Evolutionary conservation across 1,140 invertebrate genomes (phyloP), one percentile per base, ranked within the genome.

Genomic region (Sinella curviseta): DNA sequence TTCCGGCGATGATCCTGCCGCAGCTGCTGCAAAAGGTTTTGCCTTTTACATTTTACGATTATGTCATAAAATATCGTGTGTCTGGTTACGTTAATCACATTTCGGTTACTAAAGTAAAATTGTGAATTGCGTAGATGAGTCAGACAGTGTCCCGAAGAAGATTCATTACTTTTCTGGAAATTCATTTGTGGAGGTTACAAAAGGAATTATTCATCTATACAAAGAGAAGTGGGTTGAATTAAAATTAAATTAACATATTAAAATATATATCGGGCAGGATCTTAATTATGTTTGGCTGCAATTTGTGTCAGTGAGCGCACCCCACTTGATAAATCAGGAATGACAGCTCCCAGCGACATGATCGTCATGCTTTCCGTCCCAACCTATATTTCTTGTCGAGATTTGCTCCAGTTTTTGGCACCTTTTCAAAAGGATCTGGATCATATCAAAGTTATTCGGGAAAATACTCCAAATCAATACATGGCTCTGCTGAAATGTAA

Each of bases 191-290:
- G 98, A 99, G 90, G 92, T 96, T 35, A 97, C 95, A 0, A 97
- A 97, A 87, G 98, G 98, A 67, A 93, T 99, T 70, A 88, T 99
- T 30, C 97, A 99, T 90, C 88, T 99, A 0, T 98, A 97, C 86
- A 98, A 98, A 87, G 96, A 98, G 88, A 96, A 97, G 93, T 94
- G 88, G 87, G 89, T 60, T 60, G 14, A 48, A 77, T 39, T 67
- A 67, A 65, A 85, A 60, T 39, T 81, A 20, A 8, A 3, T 4
- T 26, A 26, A n/a, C 57, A 26, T 60, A 14, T 60, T 12, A 60
- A 48, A 48, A n/a, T 8, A 48, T 17, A 17, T 8, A 48, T 4
- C 39, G 39, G 17, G 17, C 39, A 48, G 39, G 39, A 17, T 48
- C 17, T 48, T 60, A 60, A 60, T 14, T 17, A 3, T 60, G 4